Evolutionary conservation across 2,797 vertebrate species (phyloP), one percentile per base, ranked within the genome.

Genomic region (Sebastes goodei): DNA sequence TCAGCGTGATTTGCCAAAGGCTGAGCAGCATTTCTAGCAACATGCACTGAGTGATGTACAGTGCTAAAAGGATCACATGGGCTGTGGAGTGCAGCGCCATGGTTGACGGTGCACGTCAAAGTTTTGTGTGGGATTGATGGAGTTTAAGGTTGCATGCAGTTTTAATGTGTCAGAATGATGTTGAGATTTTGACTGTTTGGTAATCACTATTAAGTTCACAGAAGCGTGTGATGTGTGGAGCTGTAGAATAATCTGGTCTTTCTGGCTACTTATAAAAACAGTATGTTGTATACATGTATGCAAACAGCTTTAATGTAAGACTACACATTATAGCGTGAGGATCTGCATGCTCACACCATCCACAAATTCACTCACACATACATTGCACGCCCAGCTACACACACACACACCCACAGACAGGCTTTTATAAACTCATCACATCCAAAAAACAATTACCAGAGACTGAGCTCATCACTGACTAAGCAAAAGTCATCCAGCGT

Each of bases 391-490:
- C 27, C 71, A 83, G 49, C 88, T 69, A 69, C 21, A 63, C 61
- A 65, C 11, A 29, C 57, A 62, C 71, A 61, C 65, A 74, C 20
- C 2, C 38, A 76, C 69, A 89, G 21, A 71, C 55, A 89, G 46
- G 76, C 87, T 91, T 94, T 94, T 92, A 95, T 92, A 93, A 94
- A 94, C 92, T 94, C 93, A 94, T 95, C 94, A 94, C 89, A 92
- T 92, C 83, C 85, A 89, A 92, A 95, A 95, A 94, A 95, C 91
- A 96, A 95, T 95, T 95, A 95, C 93, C 90, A 85, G 87, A 91
- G 87, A 94, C 89, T 92, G 92, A 91, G 93, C 91, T 94, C 94
- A 94, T 95, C 90, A 94, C 91, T 93, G 94, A 95, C 93, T 93
- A 94, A 94, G 92, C 92, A 95, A 94, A 95, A 93, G 88, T 92